Conservation (phyloP, 2,797 vertebrate genomes). For the Acanthiza pusilla region DNA sequence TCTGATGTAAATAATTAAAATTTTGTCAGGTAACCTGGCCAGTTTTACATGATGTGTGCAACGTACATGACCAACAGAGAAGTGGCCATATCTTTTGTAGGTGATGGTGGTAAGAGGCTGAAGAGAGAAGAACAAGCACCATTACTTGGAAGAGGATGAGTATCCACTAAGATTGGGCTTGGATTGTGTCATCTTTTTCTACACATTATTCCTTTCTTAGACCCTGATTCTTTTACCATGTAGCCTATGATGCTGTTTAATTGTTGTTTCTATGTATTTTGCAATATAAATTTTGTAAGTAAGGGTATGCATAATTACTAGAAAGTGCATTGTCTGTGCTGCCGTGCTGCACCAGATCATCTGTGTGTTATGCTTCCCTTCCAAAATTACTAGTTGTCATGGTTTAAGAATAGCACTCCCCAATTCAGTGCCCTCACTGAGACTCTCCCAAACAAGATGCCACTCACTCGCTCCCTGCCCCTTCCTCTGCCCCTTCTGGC, state of each 20-base stretch:
- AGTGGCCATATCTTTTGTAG: neutral
- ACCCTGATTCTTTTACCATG: neutral
- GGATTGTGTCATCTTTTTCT: neutral
- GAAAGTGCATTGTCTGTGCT: neutral
- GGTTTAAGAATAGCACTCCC: neutral
- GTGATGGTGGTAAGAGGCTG: neutral
- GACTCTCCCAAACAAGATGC: neutral
- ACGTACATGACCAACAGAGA: neutral
- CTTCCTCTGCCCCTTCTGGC: neutral
- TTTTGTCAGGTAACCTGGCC: neutral
- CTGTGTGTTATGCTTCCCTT: neutral
- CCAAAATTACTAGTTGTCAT: neutral
- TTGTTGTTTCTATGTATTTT: neutral
- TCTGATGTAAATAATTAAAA: neutral
- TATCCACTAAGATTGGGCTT: neutral
- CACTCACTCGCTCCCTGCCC: accelerated
- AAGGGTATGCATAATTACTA: neutral
- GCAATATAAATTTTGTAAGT: neutral
- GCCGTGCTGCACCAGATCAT: neutral
- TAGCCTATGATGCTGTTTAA: neutral
- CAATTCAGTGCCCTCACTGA: accelerated
- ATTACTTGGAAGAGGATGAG: neutral
- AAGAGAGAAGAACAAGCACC: neutral
- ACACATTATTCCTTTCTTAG: neutral
- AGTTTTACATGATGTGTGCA: neutral